Evolutionary conservation across 2,797 vertebrate genomes (phyloP).

Genomic region (Microctenopoma steveboyesi): DNA sequence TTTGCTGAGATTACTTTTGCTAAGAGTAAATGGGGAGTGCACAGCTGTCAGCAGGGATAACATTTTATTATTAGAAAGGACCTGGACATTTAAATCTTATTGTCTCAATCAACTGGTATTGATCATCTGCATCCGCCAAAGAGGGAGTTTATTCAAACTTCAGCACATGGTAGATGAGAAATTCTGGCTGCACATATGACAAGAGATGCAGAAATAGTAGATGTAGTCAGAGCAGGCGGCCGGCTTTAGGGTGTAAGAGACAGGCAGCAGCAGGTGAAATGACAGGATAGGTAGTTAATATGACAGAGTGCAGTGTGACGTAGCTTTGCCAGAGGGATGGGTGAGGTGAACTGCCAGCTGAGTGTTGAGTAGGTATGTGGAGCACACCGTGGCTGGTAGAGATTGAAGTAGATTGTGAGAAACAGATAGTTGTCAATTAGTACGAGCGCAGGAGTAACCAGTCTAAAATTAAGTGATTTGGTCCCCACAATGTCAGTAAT

Average conservation of each 20-base stretch:
- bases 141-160: constrained; percentile 7
- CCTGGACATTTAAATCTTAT: constrained; percentile 30
- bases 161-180: background rate
- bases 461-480: no score
- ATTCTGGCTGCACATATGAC: background rate
- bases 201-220: constrained; percentile 12
- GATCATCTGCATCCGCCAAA: constrained; percentile 24
- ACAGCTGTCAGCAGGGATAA: constrained; percentile 14
- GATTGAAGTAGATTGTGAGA: constrained; percentile 32
- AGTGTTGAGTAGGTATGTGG: constrained; percentile 17
- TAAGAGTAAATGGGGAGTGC: constrained; percentile 24
- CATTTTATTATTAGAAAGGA: constrained; percentile 34
- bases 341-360: background rate
- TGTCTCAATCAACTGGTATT: constrained; percentile 30
- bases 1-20: constrained; percentile 44
- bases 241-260: constrained; percentile 39
- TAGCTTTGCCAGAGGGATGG: background rate
- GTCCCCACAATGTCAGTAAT: no score
- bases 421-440: constrained; percentile 57
- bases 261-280: constrained; percentile 36
- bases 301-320: constrained; percentile 16
- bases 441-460: background rate
- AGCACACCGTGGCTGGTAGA: constrained; percentile 13
- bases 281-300: constrained; percentile 47
- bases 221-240: background rate